Base-by-base conservation (phyloP, 2,888 invertebrate species). In the Caenorhabditis sp. region DNA sequence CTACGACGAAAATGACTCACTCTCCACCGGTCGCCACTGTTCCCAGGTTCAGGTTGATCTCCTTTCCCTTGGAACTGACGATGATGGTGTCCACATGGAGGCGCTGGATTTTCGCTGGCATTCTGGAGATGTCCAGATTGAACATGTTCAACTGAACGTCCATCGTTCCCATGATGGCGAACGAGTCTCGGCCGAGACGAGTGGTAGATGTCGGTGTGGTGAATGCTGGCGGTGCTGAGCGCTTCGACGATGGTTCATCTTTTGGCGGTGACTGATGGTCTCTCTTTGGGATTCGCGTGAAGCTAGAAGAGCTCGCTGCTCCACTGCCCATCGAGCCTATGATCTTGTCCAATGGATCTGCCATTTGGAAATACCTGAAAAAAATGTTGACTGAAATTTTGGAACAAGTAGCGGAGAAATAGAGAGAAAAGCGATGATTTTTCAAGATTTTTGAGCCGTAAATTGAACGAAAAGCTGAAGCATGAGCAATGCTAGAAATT, bases 121-220 rank as follows among this genome's bases (percentile, higher is more conserved):
- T 77, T 14, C 26, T 49, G 1, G 69, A 24, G 10, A 77, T 3
- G 16, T 28, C 19, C 31, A 77, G 4, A 0, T 19, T 8, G 61
- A 77, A 77, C 76, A 77, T 77, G 49, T 77, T 77, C 41, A 69
- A 19, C n/a, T 77, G 76, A 41, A 77, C 59, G 0, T 69, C 54
- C n/a, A 66, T 22, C 0, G 19, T 41, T 12, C 47, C 68, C 19
- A 59, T 19, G 2, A 35, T n/a, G 0, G 47, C 59, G 19, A 76
- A 76, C 8, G 75, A 35, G n/a, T 68, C 75, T 2, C 59, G 66
- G 2, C 68, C 68, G 35, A 54, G 6, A 1, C 31, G 66, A 6
- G 68, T 49, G 0, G 75, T 56, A 0, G 68, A 58, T 10, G 31
- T n/a, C 0, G 73, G 73, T 14, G 16, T 54, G 3, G 38, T 38